Percentiles rank a stretch among this genome's conserved stretches.
phyloP scores from a whole-genome alignment of 2,113 vertebrate genomes.

The Gambusia holbrooki region DNA sequence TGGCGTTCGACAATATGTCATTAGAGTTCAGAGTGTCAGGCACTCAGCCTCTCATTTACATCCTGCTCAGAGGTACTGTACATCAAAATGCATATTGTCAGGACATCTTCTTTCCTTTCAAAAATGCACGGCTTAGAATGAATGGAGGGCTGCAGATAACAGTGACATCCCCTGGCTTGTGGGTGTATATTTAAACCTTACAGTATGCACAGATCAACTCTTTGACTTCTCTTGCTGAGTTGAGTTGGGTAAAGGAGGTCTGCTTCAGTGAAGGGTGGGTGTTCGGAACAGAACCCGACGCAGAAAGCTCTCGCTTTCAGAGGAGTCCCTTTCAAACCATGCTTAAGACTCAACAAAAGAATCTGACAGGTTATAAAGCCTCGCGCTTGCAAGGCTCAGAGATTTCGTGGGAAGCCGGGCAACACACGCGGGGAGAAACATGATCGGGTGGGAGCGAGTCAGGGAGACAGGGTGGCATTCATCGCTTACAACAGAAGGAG shows the following conservation, averaged over 20 bases:
- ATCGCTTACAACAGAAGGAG: conserved; percentile 15
- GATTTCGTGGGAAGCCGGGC: conserved; percentile 54
- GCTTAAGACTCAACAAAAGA: conserved; percentile 45
- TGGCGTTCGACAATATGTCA: conserved; percentile 4
- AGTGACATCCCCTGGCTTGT: neutral
- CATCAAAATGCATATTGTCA: conserved; percentile 11
- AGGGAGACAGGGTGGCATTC: conserved; percentile 15
- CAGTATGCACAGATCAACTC: too few relatives aligned
- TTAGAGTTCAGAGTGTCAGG: conserved; percentile 5
- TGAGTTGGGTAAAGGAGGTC: neutral
- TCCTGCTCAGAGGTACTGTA: neutral
- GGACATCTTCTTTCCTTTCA: neutral
- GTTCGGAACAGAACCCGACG: conserved; percentile 38
- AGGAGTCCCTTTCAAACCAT: conserved; percentile 33
- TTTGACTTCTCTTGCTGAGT: neutral
- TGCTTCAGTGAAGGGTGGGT: conserved; percentile 20
- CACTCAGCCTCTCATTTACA: conserved; percentile 26
- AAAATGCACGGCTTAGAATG: neutral
- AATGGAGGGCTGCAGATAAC: conserved; percentile 2
- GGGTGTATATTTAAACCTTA: neutral
- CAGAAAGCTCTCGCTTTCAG: conserved; percentile 31
- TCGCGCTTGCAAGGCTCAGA: conserved; percentile 62
- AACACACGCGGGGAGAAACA: conserved; percentile 12
- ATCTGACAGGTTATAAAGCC: conserved; percentile 67
- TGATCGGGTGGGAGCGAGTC: neutral